Evolutionary conservation across 2,113 vertebrate genomes (phyloP).

Genomic region (Mustela lutreola): DNA sequence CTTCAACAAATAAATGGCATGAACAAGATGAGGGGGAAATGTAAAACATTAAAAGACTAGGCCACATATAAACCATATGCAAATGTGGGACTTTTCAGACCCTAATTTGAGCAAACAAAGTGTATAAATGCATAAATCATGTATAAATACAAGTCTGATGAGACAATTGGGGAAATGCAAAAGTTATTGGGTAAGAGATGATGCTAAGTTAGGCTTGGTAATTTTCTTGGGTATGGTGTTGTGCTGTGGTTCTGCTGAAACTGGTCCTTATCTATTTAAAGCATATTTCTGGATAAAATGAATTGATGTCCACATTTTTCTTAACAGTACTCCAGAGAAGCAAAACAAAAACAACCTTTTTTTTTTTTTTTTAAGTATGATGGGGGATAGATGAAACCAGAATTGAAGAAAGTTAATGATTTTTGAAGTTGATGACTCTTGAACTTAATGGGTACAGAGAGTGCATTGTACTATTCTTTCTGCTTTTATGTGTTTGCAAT

Average conservation of each 20-base stretch:
- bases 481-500: constrained; percentile 28
- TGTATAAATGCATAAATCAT: not conserved
- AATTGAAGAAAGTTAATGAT: constrained; percentile 54
- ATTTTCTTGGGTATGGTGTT: not conserved
- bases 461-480: constrained; percentile 22
- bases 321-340: not conserved
- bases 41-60: not conserved
- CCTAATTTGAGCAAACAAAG: not conserved
- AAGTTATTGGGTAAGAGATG: not conserved
- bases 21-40: not conserved
- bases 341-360: not conserved
- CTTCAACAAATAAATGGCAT: not conserved
- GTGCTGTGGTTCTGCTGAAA: not conserved
- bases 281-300: not conserved
- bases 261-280: not conserved
- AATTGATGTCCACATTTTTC: constrained; percentile 17
- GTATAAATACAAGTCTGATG: not conserved
- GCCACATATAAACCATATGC: not conserved
- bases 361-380: not conserved
- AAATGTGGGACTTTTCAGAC: not conserved
- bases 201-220: not conserved
- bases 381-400: not conserved
- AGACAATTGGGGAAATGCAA: not conserved
- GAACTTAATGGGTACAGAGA: constrained; percentile 56
- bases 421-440: constrained; percentile 44